A percentile compares a stretch with the other conserved stretches of the same genome.
phyloP scores from a whole-genome alignment of 2,113 vertebrate species.

The Corydoras sp. region DNA sequence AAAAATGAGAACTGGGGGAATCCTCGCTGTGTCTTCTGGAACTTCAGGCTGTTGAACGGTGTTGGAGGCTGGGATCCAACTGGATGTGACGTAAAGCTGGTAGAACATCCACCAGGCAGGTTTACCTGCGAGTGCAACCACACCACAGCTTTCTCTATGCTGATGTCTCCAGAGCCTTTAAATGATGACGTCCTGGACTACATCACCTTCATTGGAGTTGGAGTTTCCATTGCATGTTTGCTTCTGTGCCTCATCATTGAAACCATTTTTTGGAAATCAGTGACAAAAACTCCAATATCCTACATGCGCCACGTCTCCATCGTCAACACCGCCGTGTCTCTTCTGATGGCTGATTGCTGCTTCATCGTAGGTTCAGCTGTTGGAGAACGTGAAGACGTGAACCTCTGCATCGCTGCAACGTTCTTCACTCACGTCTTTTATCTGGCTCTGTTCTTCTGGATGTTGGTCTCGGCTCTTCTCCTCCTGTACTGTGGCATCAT shows the following conservation, averaged over 20 bases:
- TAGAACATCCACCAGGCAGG: neutral
- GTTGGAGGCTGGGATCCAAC: slow-evolving; percentile 29
- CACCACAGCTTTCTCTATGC: slow-evolving; percentile 24
- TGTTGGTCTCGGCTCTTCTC: slow-evolving; percentile 76
- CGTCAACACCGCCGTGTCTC: neutral
- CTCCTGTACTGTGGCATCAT: slow-evolving; percentile 74
- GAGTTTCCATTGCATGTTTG: slow-evolving; percentile 71
- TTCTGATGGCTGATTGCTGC: neutral
- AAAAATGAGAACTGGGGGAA: slow-evolving; percentile 48
- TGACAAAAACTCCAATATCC: neutral
- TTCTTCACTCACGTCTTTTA: slow-evolving; percentile 87
- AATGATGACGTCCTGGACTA: neutral
- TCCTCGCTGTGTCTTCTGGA: slow-evolving; percentile 74
- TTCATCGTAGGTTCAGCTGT: neutral
- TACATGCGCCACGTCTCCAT: neutral
- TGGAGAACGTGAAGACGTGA: slow-evolving; percentile 27
- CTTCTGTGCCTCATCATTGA: slow-evolving; percentile 62
- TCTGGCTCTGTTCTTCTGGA: slow-evolving; percentile 87
- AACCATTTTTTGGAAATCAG: neutral
- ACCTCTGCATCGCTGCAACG: slow-evolving; percentile 67
- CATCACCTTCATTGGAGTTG: slow-evolving; percentile 64
- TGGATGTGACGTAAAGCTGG: slow-evolving; percentile 43
- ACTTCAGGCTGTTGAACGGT: slow-evolving; percentile 51
- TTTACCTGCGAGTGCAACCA: slow-evolving; percentile 17
- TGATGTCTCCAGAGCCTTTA: slow-evolving; percentile 1